Conservation (phyloP, 2,113 vertebrate species). For the Tragulus kanchil region DNA sequence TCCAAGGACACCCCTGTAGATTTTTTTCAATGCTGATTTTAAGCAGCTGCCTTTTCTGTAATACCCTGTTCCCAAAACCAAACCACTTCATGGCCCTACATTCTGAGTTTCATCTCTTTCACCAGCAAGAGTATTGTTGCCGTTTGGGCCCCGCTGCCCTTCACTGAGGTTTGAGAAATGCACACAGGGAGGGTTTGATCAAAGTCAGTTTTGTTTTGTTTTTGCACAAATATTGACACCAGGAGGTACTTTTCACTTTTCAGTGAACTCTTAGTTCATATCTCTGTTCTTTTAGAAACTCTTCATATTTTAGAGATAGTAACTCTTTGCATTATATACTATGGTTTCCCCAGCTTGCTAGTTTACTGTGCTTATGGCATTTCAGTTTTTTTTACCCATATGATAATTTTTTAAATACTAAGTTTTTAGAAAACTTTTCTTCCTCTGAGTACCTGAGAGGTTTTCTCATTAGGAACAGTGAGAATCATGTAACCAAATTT, state of each 20-base stretch:
- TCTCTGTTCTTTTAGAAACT: neutral
- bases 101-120: neutral
- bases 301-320: neutral
- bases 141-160: neutral
- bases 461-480: slow-evolving; percentile 12
- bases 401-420: slow-evolving; percentile 7
- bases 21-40: neutral
- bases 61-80: neutral
- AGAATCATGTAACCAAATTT: neutral
- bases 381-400: neutral
- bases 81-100: neutral
- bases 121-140: neutral
- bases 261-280: neutral
- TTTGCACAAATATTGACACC: neutral
- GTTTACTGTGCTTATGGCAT: neutral
- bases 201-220: neutral
- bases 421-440: slow-evolving; percentile 5
- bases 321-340: neutral
- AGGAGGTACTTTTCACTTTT: neutral
- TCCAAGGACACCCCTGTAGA: neutral
- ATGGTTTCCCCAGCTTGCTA: neutral
- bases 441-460: slow-evolving; percentile 1
- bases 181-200: neutral
- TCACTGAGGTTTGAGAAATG: neutral
- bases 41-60: neutral